Conservation (phyloP, 2,888 invertebrate species). For the Monochamus alternatus region DNA sequence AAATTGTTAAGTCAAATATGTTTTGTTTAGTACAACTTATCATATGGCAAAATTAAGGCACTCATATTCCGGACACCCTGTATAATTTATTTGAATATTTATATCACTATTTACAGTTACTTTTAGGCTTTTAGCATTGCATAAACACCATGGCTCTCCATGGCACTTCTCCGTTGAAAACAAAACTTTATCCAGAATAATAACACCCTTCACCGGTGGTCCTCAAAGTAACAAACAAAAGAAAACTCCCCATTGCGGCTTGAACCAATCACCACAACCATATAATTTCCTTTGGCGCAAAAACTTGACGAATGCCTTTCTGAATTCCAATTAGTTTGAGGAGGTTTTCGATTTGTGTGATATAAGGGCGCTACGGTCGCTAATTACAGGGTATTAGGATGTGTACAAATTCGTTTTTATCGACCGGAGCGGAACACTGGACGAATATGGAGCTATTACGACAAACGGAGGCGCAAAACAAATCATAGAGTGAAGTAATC, state of each 20-base stretch:
- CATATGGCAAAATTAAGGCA: no score
- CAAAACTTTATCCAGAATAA: no score
- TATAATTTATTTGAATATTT: no score
- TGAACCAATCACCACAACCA: background rate
- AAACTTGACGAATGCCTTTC: conserved; percentile 16
- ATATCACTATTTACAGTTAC: no score
- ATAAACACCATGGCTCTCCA: no score
- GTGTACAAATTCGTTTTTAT: conserved; percentile 42
- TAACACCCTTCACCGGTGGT: conserved; percentile 8
- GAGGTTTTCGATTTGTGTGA: conserved; percentile 44
- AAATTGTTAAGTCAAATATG: no score
- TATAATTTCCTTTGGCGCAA: background rate
- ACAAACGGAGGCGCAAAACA: conserved; percentile 41
- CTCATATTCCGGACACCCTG: no score
- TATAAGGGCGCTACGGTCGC: conserved; percentile 41
- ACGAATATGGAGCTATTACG: conserved; percentile 25
- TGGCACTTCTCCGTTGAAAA: no score
- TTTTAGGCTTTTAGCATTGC: no score
- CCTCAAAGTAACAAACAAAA: background rate
- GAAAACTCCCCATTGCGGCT: background rate
- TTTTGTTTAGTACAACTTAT: no score
- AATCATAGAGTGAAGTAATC: conserved; percentile 50
- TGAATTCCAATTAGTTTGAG: conserved; percentile 15
- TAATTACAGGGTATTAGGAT: conserved; percentile 47
- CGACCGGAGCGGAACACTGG: conserved; percentile 25